These are phyloP conservation scores for Cyprinus carpio DNA, from an alignment of 2,113 vertebrate genomes.

Conservation along the genomic window DNA sequence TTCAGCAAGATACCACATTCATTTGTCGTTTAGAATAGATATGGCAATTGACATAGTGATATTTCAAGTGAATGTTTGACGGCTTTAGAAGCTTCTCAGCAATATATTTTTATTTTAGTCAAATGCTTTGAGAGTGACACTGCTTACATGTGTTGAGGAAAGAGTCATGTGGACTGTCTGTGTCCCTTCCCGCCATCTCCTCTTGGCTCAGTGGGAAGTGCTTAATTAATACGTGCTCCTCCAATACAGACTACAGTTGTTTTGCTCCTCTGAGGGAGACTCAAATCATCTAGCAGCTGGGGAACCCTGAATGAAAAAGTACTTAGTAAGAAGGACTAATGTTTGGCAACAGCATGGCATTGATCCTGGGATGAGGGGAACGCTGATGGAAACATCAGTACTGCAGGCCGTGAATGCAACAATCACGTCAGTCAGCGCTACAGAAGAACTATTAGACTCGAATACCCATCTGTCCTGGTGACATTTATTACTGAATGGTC, in stretches of 20 bases:
- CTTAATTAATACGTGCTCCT: constrained; percentile 15
- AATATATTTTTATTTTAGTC: neutral
- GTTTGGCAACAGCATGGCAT: neutral
- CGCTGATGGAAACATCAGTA: neutral
- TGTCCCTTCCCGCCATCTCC: constrained; percentile 17
- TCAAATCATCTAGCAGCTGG: constrained; percentile 2
- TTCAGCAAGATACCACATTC: neutral
- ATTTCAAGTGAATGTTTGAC: neutral
- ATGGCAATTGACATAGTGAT: neutral
- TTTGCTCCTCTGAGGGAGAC: constrained; percentile 40
- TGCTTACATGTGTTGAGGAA: too few relatives aligned
- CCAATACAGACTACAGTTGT: neutral
- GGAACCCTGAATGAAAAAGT: neutral
- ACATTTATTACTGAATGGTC: neutral
- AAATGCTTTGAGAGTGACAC: too few relatives aligned
- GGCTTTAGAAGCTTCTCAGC: neutral
- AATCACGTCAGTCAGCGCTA: constrained; percentile 32
- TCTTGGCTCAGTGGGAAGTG: constrained; percentile 33
- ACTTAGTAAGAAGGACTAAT: too few relatives aligned
- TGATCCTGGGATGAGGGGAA: neutral
- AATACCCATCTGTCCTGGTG: constrained; percentile 30
- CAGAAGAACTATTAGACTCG: neutral
- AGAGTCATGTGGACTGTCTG: neutral
- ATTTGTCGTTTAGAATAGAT: too few relatives aligned
- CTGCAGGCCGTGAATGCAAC: constrained; percentile 40